These are phyloP conservation scores for Pocillopora meandrina DNA, from an alignment of 92 coral and sea anemone species.

Conservation along the genomic window DNA sequence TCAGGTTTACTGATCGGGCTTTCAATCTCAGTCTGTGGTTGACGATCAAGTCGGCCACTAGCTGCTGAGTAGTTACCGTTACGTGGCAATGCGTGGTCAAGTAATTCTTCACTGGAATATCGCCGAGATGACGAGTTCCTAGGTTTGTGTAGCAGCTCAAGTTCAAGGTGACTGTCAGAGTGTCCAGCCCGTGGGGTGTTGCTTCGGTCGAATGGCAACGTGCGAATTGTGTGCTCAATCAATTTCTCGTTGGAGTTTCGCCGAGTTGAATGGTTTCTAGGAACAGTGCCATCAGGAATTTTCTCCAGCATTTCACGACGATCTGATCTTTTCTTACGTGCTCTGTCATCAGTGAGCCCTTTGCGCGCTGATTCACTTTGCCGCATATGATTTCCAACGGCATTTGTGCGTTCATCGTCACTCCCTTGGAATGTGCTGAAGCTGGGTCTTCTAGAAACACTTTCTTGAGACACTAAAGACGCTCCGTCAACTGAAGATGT, in stretches of 20 bases:
- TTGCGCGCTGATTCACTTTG: slow-evolving; percentile 11
- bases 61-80: not conserved
- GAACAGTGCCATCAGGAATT: slow-evolving; percentile 4
- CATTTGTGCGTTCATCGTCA: slow-evolving; percentile 35
- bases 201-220: slow-evolving; percentile 15
- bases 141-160: not conserved
- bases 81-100: not conserved
- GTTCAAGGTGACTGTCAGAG: not conserved
- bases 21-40: not conserved
- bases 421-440: slow-evolving; percentile 63
- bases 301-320: slow-evolving; percentile 25
- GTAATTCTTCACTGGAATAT: slow-evolving; percentile 1
- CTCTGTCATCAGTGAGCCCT: not conserved
- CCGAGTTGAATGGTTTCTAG: slow-evolving; percentile 7
- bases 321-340: slow-evolving; percentile 8
- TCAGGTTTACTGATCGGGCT: not conserved
- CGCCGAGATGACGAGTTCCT: no score
- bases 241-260: slow-evolving; percentile 35
- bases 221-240: not conserved
- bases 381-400: slow-evolving; percentile 2
- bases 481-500: slow-evolving; percentile 52
- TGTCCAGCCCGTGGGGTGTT: slow-evolving; percentile 3
- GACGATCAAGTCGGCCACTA: not conserved
- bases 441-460: slow-evolving; percentile 48
- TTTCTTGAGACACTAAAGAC: slow-evolving; percentile 54